Base-by-base conservation (phyloP, 2,113 vertebrate species). In the Pavo muticus region DNA sequence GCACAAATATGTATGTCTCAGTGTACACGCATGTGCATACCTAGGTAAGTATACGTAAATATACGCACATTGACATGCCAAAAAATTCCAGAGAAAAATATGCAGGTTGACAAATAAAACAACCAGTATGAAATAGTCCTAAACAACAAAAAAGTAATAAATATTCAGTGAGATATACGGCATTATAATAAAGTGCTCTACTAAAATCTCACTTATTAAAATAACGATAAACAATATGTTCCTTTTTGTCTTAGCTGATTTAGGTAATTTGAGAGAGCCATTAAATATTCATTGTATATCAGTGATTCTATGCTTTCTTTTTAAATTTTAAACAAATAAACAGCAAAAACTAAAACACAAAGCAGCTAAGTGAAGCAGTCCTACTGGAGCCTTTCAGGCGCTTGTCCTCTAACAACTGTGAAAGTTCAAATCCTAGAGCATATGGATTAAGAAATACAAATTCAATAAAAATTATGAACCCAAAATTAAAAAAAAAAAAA, bases 181-280 rank as follows among this genome's bases (percentile, higher is more conserved):
- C 95, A 97, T 91, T 96, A 92, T 95, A 93, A 94, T 98, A 96
- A 98, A 97, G 97, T 97, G 97, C 97, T 95, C 88, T 95, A 95
- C 87, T 94, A 92, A 95, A 95, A 97, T 88, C 90, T 68, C 87
- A 84, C 88, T 91, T 84, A 92, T 83, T 94, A 93, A 96, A 97
- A 93, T 73, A 87, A 72, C 0, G 0, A 93, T 89, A 96, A 96
- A 94, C 84, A 96, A 91, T 95, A 92, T 86, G 85, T 93, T 95
- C 94, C 87, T 97, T 97, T 89, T 83, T 81, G 42, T 48, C 69
- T 95, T 81, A 86, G 89, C 78, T 88, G 85, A 61, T 96, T 91
- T 93, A 87, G 88, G 95, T 90, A 91, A 95, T 89, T 95, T 79
- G 84, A 82, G 93, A 95, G 77, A 95, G 94, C 88, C 95, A 95